Evolutionary conservation across 2,113 vertebrate genomes (phyloP), one percentile per base, ranked within the genome.

Genomic region (Thermophis baileyi): DNA sequence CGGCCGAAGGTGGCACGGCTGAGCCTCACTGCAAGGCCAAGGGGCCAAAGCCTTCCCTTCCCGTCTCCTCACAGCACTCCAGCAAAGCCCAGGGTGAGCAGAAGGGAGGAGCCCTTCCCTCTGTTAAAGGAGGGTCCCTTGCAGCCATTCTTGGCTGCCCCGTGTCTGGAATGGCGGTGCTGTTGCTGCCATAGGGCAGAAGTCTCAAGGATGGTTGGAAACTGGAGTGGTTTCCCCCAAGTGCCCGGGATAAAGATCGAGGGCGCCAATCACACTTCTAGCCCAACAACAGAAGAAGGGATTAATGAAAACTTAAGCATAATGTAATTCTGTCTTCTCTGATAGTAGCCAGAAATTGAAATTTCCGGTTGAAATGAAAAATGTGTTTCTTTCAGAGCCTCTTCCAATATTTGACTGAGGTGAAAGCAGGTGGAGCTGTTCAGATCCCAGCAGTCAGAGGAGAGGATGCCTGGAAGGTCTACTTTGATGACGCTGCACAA

Each of bases 381-480:
- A 3, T 92, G 92, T 95, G 20, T 96, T 96, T 3, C 89, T 74
- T 97, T 89, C 96, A 99, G 99, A 99, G 98, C 97, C 98, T 99
- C 49, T 99, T 99, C 97, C 99, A 99, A 96, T 98, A 98, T 96
- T 97, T 99, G 98, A 99, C 99, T 0, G 99, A 99, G 97, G 98
- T 98, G 92, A 99, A 99, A 96, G 98, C 97, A 88, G 97, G 94
- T 0, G 99, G 99, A 4, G 98, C 96, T 10, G 99, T 99, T 96
- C 99, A 98, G 96, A 99, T 99, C 95, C 99, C 99, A 0, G 98
- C 98, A 94, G 98, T 99, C 95, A 99, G 97, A 96, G 99, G 99
- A 1, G 99, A 99, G 11, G 99, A 99, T 93, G 99, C 99, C 89
- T 99, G 99, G 99, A 99, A 99, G 96, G 99, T 99, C 93, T 99